Evolutionary conservation across 2,797 vertebrate genomes (phyloP), one percentile per base, ranked within the genome.

Genomic region (Gouania willdenowi): DNA sequence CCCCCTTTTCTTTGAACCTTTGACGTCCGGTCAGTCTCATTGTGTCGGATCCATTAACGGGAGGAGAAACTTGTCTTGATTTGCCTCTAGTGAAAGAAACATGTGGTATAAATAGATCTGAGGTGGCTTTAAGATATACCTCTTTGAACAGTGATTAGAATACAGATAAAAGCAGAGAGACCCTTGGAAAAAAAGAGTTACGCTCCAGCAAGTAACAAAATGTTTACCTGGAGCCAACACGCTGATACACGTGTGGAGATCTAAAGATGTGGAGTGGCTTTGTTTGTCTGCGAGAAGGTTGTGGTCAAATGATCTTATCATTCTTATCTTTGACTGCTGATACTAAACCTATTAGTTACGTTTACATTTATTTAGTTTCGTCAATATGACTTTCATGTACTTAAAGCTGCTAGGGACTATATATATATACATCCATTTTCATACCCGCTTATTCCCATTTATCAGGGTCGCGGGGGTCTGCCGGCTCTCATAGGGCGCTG

Each of bases 1-100:
- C 48, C 33, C 15, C 48, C 33, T 15, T 63, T 56, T 66, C 40
- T 22, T 35, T 38, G 25, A 17, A 63, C 58, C 55, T 75, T 60
- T 81, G 42, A 77, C 63, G 74, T 71, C 57, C 52, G 45, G 45
- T 76, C 52, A 32, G 37, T 46, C 35, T 67, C 45, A 55, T 67
- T 76, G 63, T 76, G 48, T 52, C 33, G 32, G 28, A 39, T 63
- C 60, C 62, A 77, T 79, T 67, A 71, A 45, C 1, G 8, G 44
- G 43, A 54, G 43, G 38, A 41, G 66, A 58, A 56, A 38, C 33
- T 36, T 6, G n/a, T 19, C 40, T 52, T 47, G 35, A 51, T 66
- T 69, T 54, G 55, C 58, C 52, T 61, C 33, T 14, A 29, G 53
- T 51, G 45, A 51, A 74, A 72, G 66, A 35, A 71, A 55, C 53